Evolutionary conservation across 2,113 vertebrate genomes (phyloP).

Genomic region (Ursus arctos): DNA sequence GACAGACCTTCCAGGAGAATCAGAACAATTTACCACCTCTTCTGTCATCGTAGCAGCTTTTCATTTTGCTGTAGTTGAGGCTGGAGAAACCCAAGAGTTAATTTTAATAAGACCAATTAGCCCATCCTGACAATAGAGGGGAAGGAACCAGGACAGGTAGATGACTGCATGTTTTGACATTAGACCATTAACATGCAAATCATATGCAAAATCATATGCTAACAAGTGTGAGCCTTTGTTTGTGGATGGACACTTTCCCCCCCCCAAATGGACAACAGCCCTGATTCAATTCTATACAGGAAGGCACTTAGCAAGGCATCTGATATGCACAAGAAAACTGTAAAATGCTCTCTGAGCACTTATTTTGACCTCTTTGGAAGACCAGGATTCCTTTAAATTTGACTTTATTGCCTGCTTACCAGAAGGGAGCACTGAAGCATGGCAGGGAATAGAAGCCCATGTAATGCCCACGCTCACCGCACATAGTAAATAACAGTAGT

Average conservation of each 20-base stretch:
- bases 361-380: conserved; percentile 55
- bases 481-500: background rate
- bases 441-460: conserved; percentile 1
- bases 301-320: conserved; percentile 48
- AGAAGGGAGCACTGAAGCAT: background rate
- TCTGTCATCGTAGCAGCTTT: conserved; percentile 44
- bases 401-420: background rate
- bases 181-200: conserved; percentile 82
- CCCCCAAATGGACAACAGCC: conserved; percentile 21
- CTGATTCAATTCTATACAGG: conserved; percentile 40
- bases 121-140: conserved; percentile 71
- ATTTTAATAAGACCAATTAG: conserved; percentile 78
- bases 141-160: conserved; percentile 77
- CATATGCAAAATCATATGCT: conserved; percentile 81
- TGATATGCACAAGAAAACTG: conserved; percentile 40
- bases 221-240: conserved; percentile 79
- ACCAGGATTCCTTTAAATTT: conserved; percentile 45
- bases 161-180: conserved; percentile 80
- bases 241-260: conserved; percentile 47
- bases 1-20: background rate
- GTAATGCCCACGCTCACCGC: background rate
- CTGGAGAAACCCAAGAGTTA: conserved; percentile 60
- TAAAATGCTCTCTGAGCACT: conserved; percentile 57
- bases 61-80: conserved; percentile 46
- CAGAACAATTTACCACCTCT: conserved; percentile 48